Base-by-base conservation (phyloP, 2,797 vertebrate species). In the Malacoctenus gilli region DNA sequence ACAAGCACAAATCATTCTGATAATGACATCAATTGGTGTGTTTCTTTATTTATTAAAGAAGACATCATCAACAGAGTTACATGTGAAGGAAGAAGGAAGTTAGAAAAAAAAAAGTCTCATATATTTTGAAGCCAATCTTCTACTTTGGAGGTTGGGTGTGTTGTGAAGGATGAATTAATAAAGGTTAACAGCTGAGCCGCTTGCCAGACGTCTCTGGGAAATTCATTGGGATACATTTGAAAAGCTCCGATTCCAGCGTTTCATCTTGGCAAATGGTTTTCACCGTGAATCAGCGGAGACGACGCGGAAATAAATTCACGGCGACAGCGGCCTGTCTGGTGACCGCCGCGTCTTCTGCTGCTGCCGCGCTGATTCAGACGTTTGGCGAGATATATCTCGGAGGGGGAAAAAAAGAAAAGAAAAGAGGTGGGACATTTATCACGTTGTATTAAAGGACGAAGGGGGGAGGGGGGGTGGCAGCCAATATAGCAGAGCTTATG, bases 261-360 rank as follows among this genome's bases (percentile, higher is more conserved):
- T 42, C 41, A 34, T 63, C 49, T 21, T 56, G 58, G 58, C 38
- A 53, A 46, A 55, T 0, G 25, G 19, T 57, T 32, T 34, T 22
- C 32, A 16, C 37, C 7, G 37, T 56, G 59, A 78, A 63, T 67
- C 66, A 74, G 41, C 61, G 22, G 16, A 39, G 35, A 55, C 25
- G 42, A 52, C 59, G 36, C 64, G 15, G 19, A 61, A 40, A 55
- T 55, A 55, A 70, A 74, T 74, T 40, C 21, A 54, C 22, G 47
- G 23, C 3, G 43, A 48, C 52, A 41, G 32, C 37, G 35, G 38
- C 54, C 54, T 61, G 55, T 41, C 59, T 35, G 43, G 52, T 58
- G 60, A 59, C 49, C 41, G 32, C 34, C n/a, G 44, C n/a, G 61
- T 63, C 53, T 46, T 13, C 23, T n/a, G 54, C 32, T 43, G 55